phyloP scores from a whole-genome alignment of 37 sponge, comb jelly and placozoan genomes.

The Cliona cf. orientalis region DNA sequence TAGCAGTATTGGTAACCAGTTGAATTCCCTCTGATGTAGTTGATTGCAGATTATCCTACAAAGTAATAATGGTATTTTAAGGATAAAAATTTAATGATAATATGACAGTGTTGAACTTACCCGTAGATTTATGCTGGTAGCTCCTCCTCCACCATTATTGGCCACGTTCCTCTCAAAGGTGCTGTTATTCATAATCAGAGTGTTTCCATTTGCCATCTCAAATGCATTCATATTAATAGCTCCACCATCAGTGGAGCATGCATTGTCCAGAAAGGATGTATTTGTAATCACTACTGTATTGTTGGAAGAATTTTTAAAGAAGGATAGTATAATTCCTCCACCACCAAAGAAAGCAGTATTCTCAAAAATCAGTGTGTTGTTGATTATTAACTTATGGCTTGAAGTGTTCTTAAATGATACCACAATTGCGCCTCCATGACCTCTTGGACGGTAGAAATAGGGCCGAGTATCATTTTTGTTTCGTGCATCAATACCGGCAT shows the following conservation, averaged over 20 bases:
- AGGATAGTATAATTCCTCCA: conserved; percentile 36
- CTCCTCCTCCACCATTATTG: conserved; percentile 40
- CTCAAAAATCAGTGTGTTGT: conserved; percentile 8
- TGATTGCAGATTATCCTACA: not conserved
- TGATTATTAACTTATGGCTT: conserved; percentile 2
- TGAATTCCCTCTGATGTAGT: not conserved
- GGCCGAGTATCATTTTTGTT: conserved; percentile 32
- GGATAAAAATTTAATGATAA: no score
- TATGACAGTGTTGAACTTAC: not conserved
- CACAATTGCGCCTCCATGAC: conserved; percentile 65
- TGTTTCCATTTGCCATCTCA: conserved; percentile 14
- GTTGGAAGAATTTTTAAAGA: not conserved
- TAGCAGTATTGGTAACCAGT: not conserved
- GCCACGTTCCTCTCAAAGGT: conserved; percentile 32
- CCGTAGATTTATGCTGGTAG: conserved; percentile 6
- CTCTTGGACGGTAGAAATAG: conserved; percentile 8
- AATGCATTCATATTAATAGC: conserved; percentile 49
- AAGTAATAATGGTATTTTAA: no score
- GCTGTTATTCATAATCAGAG: conserved; percentile 13
- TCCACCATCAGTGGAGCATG: conserved; percentile 32
- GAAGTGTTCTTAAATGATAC: not conserved
- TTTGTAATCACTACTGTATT: conserved; percentile 29
- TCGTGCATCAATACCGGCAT: not conserved
- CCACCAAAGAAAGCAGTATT: conserved; percentile 54
- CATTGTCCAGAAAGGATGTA: conserved; percentile 18